Percentiles rank a stretch among this genome's conserved stretches.
phyloP scores from a whole-genome alignment of 2,888 invertebrate species.

The Sisyra terminalis region DNA sequence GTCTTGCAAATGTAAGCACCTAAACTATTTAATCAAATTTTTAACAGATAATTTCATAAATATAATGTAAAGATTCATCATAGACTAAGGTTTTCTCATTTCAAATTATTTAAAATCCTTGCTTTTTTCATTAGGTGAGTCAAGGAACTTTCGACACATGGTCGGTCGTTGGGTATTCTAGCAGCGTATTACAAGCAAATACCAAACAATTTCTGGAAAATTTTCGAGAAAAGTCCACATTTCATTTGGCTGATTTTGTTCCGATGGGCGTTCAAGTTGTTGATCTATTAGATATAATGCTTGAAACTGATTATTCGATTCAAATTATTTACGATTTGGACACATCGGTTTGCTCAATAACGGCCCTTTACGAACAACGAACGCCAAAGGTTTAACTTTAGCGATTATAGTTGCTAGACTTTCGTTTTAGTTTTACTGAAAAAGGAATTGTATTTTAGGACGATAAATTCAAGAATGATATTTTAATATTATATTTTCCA shows the following conservation, averaged over 20 bases:
- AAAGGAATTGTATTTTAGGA: no score
- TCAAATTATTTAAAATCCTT: not conserved
- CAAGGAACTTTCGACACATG: not conserved
- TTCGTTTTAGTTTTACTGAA: no score
- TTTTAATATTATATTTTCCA: no score
- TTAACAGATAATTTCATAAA: no score
- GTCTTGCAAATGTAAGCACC: not conserved
- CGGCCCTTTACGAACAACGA: not conserved
- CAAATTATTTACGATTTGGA: not conserved
- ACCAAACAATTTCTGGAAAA: not conserved
- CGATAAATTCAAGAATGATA: no score
- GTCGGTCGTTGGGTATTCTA: not conserved
- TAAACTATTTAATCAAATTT: no score
- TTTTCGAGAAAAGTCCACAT: not conserved
- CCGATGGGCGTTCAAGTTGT: conserved; percentile 2
- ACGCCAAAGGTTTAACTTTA: conserved; percentile 1
- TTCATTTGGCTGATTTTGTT: not conserved
- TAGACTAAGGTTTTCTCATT: no score
- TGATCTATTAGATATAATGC: not conserved
- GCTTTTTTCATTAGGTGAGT: not conserved
- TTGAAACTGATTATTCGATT: not conserved
- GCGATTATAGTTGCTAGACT: no score
- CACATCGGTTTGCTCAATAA: not conserved
- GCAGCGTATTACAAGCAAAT: not conserved
- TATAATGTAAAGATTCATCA: no score